phyloP scores from a whole-genome alignment of 2,888 invertebrate genomes.

The Euzophera pinguis region DNA sequence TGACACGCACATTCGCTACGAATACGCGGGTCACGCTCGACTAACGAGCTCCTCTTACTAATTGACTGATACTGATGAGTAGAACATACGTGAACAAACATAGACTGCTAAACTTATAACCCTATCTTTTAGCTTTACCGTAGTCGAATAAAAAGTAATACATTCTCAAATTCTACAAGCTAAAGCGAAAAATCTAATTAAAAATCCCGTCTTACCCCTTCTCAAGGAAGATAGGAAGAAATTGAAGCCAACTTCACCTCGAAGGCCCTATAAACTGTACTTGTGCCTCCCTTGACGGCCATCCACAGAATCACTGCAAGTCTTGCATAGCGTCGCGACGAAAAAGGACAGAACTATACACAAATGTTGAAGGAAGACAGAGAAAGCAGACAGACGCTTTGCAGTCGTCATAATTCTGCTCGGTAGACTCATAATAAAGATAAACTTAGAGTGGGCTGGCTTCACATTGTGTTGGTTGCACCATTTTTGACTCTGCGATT shows the following conservation, averaged over 20 bases:
- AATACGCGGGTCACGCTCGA: too few species aligned
- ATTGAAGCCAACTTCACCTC: constrained; percentile 58
- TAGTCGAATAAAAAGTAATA: too few species aligned
- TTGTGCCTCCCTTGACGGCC: constrained; percentile 49
- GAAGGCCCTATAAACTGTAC: constrained; percentile 55
- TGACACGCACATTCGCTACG: too few species aligned
- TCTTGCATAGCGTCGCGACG: constrained; percentile 43
- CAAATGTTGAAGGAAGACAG: constrained; percentile 27
- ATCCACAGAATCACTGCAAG: constrained; percentile 63
- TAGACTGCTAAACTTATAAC: too few species aligned
- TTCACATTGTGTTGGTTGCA: constrained; percentile 26
- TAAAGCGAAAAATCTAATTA: constrained; percentile 16
- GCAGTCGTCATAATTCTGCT: constrained; percentile 81
- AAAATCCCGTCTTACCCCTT: constrained; percentile 11
- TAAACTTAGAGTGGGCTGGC: constrained; percentile 52
- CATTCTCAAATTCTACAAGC: constrained; percentile 5
- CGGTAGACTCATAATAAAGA: constrained; percentile 79
- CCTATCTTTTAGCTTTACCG: too few species aligned
- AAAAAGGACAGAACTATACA: constrained; percentile 32
- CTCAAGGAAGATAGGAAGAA: constrained; percentile 45
- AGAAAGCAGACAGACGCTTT: constrained; percentile 57
- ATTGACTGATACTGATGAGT: too few species aligned
- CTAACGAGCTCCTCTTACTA: too few species aligned
- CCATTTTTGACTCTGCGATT: constrained; percentile 5
- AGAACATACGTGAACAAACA: too few species aligned